Evolutionary conservation across 2,888 invertebrate genomes (phyloP), one percentile per base, ranked within the genome.

Genomic region (Cerceris rybyensis): DNA sequence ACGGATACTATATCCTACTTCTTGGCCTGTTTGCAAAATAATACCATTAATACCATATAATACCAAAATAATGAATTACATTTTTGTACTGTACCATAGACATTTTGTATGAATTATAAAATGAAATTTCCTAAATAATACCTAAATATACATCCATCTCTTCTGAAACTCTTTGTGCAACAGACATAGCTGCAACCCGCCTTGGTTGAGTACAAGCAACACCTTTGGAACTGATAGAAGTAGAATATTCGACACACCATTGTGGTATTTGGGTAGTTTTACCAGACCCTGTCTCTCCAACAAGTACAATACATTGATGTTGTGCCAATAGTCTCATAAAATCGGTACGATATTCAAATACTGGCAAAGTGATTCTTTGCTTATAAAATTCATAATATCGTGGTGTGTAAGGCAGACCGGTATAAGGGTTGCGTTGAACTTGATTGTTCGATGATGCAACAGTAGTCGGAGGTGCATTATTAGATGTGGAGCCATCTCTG

Each of bases 201-300:
- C 99, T 95, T 0, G 98, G 99, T 91, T 98, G 98, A 0, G 99
- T 99, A 92, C 99, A 99, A 7, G 98, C 98, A 0, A 99, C 99
- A 5, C 95, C 96, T 90, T 96, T 96, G 82, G 93, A 94, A 0
- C 96, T 96, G 70, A 94, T 93, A 0, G 94, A 93, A 46, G 94
- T 91, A 0, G 96, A 95, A 92, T 95, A 96, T 84, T 97, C 96
- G 0, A 96, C 96, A 90, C 97, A 97, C 98, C 98, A 98, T 93
- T 98, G 99, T 0, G 99, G 99, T 88, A 99, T 99, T 93, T 99
- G 99, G 11, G 99, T 99, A 0, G 99, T 99, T 94, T 99, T 99
- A 0, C 99, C 99, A 1, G 98, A 99, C n/a, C 99, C 99, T 0
- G 99, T 99, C 92, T 99, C 99, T 86, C 99, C 99, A 5, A 99